These are phyloP conservation scores for Bombylius discolor DNA, from an alignment of 2,888 invertebrate genomes.

Conservation along the genomic window DNA sequence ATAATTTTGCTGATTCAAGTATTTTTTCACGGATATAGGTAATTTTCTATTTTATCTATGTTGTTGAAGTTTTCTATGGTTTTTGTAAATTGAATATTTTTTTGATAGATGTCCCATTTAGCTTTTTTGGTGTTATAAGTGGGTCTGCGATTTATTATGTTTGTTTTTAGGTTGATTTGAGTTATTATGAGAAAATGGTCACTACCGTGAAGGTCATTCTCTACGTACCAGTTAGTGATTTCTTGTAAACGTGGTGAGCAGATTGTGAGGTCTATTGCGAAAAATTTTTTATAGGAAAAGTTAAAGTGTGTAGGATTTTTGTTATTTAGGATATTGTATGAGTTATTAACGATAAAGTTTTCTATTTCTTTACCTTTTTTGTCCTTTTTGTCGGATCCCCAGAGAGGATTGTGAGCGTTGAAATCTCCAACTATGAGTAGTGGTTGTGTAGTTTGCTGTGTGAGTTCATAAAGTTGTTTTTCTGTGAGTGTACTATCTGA, in stretches of 20 bases:
- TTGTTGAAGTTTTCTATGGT: not conserved
- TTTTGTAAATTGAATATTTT: not conserved
- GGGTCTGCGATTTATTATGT: not conserved
- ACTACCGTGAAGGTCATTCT: slow-evolving; percentile 1
- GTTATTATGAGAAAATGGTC: slow-evolving; percentile 4
- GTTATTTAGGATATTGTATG: slow-evolving; percentile 3
- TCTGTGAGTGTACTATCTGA: not conserved
- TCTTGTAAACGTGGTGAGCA: not conserved
- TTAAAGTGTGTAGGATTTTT: not conserved
- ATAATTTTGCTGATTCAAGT: not conserved
- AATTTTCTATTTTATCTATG: not conserved
- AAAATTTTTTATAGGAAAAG: not conserved
- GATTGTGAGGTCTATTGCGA: not conserved
- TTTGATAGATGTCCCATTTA: not conserved
- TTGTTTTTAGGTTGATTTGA: not conserved
- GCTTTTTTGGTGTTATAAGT: not conserved
- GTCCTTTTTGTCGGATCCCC: not conserved
- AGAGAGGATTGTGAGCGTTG: not conserved
- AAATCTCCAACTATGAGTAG: not conserved
- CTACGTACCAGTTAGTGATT: slow-evolving; percentile 1
- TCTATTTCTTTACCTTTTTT: not conserved
- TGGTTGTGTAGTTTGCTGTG: not conserved
- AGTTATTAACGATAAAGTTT: not conserved
- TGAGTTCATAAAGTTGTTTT: not conserved
- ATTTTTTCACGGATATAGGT: not conserved